Conservation (phyloP, 2,888 invertebrate genomes). For the Agonopterix heracliana region DNA sequence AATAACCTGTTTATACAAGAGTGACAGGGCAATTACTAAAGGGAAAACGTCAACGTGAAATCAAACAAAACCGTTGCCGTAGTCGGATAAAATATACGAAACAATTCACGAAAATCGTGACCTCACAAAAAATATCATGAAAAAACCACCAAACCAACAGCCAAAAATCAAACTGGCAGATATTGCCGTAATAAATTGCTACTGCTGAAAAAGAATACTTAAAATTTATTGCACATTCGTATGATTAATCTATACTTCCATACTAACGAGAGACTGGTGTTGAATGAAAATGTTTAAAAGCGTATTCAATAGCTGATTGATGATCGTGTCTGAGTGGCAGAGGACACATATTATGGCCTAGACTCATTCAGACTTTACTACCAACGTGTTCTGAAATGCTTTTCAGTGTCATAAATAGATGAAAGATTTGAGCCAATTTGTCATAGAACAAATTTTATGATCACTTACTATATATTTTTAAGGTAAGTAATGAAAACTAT, state of each 20-base stretch:
- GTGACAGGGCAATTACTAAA: too few species aligned
- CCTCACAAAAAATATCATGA: too few species aligned
- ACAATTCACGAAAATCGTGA: too few species aligned
- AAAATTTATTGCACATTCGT: constrained; percentile 1
- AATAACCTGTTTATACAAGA: too few species aligned
- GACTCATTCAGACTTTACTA: neutral
- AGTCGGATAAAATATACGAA: too few species aligned
- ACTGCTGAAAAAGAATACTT: constrained; percentile 1
- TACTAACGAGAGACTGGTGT: constrained; percentile 16
- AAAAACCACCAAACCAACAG: neutral
- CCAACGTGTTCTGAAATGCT: neutral
- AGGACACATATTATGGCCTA: too few species aligned
- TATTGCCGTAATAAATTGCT: constrained; percentile 3
- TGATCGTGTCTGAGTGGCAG: constrained; percentile 16
- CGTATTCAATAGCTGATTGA: constrained; percentile 36
- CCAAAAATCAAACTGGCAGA: neutral
- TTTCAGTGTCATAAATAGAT: neutral
- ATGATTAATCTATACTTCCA: constrained; percentile 34
- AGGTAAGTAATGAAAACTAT: too few species aligned
- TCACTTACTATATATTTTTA: too few species aligned
- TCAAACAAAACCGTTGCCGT: too few species aligned
- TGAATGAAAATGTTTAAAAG: constrained; percentile 30
- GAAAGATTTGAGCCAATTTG: too few species aligned
- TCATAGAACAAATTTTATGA: too few species aligned
- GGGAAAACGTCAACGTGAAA: too few species aligned